Conservation (phyloP, 2,888 invertebrate species). For the Drosophila nr. fundita region DNA sequence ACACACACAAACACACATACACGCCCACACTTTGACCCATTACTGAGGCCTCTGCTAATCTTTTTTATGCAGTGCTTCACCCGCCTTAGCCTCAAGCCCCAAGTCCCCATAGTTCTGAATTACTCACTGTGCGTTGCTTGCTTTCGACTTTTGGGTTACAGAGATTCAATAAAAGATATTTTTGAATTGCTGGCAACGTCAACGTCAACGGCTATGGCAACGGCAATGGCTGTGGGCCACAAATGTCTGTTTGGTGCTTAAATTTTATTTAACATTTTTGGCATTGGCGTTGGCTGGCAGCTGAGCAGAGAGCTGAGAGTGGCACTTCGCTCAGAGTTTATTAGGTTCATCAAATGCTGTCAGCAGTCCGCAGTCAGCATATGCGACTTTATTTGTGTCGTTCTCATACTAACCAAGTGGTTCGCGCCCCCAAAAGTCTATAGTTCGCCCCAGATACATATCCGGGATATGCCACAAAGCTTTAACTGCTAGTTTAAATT, state of each 20-base stretch:
- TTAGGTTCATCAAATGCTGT: constrained; percentile 73
- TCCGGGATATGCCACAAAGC: constrained; percentile 2
- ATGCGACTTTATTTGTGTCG: constrained; percentile 65
- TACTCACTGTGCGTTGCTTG: not conserved
- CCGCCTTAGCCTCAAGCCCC: constrained; percentile 25
- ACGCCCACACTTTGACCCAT: constrained; percentile 62
- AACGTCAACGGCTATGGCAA: constrained; percentile 30
- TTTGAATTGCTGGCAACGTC: constrained; percentile 54
- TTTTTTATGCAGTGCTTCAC: constrained; percentile 51
- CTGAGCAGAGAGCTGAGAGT: constrained; percentile 55
- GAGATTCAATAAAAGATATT: constrained; percentile 75
- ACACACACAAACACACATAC: constrained; percentile 4
- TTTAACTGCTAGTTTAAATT: not conserved
- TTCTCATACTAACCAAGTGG: constrained; percentile 51
- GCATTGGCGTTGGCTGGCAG: constrained; percentile 36
- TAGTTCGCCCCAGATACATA: constrained; percentile 9
- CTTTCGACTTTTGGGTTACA: constrained; percentile 47
- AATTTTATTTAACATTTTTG: constrained; percentile 72
- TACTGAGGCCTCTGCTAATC: constrained; percentile 63
- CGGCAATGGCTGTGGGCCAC: constrained; percentile 38
- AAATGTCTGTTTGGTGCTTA: constrained; percentile 56
- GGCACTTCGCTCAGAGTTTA: constrained; percentile 66
- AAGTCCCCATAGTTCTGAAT: constrained; percentile 1
- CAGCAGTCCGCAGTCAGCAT: constrained; percentile 66
- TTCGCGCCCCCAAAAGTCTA: constrained; percentile 24